Conservation (phyloP, 2,888 invertebrate species). For the Watsonalla binaria region DNA sequence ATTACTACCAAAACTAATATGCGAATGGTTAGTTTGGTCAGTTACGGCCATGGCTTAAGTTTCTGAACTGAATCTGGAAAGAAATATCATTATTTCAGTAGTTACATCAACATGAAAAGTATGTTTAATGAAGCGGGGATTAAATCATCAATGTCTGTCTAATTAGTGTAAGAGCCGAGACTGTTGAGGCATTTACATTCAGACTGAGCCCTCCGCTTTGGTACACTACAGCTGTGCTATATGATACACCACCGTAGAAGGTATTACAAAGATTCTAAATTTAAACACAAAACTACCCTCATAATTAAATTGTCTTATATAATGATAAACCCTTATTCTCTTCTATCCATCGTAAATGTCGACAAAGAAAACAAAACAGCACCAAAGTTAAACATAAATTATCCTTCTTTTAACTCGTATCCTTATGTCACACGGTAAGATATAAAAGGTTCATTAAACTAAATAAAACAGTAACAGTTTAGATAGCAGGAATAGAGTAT, state of each 20-base stretch:
- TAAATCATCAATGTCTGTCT: conserved; percentile 30
- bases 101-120: conserved; percentile 18
- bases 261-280: too few species aligned
- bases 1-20: too few species aligned
- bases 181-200: conserved; percentile 13
- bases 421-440: neutral
- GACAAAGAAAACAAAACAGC: too few species aligned
- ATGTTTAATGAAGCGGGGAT: conserved; percentile 23
- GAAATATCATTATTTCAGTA: conserved; percentile 15
- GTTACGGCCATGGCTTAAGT: too few species aligned
- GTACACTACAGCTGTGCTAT: neutral
- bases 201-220: conserved; percentile 1
- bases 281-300: too few species aligned
- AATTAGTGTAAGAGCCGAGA: conserved; percentile 35
- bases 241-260: too few species aligned
- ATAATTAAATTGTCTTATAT: too few species aligned
- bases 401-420: neutral
- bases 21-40: too few species aligned
- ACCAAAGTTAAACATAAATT: too few species aligned
- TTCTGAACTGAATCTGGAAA: conserved; percentile 10
- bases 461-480: conserved; percentile 20
- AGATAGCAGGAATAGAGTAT: conserved; percentile 27
- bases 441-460: conserved; percentile 23
- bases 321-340: too few species aligned
- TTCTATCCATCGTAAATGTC: too few species aligned